These are phyloP conservation scores for Machaerirhynchus nigripectus DNA, from an alignment of 2,113 vertebrate genomes.

Conservation along the genomic window DNA sequence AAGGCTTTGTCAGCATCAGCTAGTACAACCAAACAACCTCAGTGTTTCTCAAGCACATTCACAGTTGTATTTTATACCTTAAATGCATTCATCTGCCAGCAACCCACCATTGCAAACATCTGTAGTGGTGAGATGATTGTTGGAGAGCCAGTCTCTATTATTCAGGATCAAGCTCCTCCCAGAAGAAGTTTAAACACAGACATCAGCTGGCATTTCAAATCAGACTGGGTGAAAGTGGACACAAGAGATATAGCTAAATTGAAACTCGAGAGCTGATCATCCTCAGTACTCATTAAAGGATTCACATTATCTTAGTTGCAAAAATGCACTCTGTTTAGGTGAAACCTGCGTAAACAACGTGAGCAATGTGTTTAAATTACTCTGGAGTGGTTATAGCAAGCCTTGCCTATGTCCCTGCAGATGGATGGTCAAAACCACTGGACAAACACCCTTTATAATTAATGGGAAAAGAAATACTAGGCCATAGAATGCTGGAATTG, in stretches of 20 bases:
- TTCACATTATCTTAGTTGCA: neutral
- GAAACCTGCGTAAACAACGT: neutral
- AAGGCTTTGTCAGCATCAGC: neutral
- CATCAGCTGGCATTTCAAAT: neutral
- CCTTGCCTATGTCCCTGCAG: neutral
- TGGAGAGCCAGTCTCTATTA: neutral
- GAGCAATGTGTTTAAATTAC: neutral
- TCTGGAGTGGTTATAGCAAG: neutral
- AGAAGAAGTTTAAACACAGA: neutral
- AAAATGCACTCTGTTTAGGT: neutral
- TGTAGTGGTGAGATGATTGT: neutral
- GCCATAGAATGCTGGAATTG: neutral
- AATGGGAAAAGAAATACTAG: neutral
- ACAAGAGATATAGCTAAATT: neutral
- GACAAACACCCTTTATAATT: neutral
- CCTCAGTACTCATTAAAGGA: neutral
- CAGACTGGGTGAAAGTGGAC: neutral
- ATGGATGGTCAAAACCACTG: neutral
- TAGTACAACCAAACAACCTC: neutral
- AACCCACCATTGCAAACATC: neutral
- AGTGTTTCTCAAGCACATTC: neutral
- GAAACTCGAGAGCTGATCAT: neutral
- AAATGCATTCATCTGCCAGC: neutral
- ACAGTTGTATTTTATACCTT: neutral
- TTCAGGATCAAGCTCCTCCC: neutral